phyloP scores from a whole-genome alignment of 2,113 vertebrate species.

The human region DNA sequence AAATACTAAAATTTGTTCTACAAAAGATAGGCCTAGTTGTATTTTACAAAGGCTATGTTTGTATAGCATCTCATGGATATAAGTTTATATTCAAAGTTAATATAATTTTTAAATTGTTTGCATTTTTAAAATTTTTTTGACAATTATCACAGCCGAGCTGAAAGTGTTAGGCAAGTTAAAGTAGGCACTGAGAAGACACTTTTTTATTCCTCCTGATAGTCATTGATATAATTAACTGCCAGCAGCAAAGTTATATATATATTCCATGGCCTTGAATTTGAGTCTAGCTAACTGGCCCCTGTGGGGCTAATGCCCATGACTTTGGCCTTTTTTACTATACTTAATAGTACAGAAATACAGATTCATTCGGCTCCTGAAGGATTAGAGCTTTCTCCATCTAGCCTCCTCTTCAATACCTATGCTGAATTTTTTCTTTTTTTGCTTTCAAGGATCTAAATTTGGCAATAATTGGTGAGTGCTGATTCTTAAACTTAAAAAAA shows the following conservation, averaged over 20 bases:
- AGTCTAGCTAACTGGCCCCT: slow-evolving; percentile 72
- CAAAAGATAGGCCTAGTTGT: neutral
- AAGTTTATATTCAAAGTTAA: slow-evolving; percentile 31
- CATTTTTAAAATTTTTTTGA: neutral
- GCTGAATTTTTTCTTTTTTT: neutral
- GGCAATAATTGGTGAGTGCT: slow-evolving; percentile 1
- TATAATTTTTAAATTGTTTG: slow-evolving; percentile 44
- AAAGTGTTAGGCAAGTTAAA: slow-evolving; percentile 51
- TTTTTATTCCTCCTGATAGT: slow-evolving; percentile 59
- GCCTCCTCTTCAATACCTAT: neutral
- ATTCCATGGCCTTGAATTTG: slow-evolving; percentile 74
- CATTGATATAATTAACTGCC: slow-evolving; percentile 74
- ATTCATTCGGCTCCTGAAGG: slow-evolving; percentile 62
- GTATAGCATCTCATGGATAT: neutral
- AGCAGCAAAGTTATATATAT: slow-evolving; percentile 68
- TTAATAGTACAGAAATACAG: slow-evolving; percentile 65
- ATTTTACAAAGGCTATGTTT: slow-evolving; percentile 52
- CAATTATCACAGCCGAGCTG: neutral
- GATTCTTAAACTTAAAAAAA: slow-evolving; percentile 5
- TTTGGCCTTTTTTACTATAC: slow-evolving; percentile 57
- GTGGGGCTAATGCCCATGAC: slow-evolving; percentile 68
- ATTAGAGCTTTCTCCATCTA: slow-evolving; percentile 29
- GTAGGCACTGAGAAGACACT: slow-evolving; percentile 22
- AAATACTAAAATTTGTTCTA: slow-evolving; percentile 33
- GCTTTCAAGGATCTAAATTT: slow-evolving; percentile 41